phyloP scores from a whole-genome alignment of 1,140 invertebrate genomes.

The Drosophila hydei region DNA sequence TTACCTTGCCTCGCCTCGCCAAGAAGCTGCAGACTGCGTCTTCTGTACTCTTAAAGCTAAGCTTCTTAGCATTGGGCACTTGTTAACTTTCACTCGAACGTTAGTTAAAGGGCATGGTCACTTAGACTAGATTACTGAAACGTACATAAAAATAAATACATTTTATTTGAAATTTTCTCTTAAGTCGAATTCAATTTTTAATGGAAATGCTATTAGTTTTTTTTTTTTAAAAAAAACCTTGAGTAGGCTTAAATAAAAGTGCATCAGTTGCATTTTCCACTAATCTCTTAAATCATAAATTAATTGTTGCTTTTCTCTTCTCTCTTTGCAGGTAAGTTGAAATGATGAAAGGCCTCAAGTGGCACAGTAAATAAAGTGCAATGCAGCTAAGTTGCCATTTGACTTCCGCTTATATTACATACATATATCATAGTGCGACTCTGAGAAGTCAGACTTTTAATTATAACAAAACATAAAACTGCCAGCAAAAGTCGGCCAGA shows the following conservation, averaged over 20 bases:
- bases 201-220: too few relatives aligned
- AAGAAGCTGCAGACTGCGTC: not conserved
- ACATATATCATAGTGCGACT: slow-evolving; percentile 3
- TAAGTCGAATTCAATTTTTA: not conserved
- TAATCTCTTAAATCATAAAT: not conserved
- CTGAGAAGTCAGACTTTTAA: slow-evolving; percentile 46
- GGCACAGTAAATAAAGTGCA: not conserved
- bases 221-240: too few relatives aligned
- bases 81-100: slow-evolving; percentile 25
- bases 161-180: not conserved
- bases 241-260: too few relatives aligned
- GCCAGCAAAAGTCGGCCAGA: slow-evolving; percentile 41
- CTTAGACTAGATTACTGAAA: not conserved
- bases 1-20: not conserved
- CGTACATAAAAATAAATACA: not conserved
- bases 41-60: slow-evolving; percentile 2
- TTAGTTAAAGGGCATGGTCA: not conserved
- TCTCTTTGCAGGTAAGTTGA: slow-evolving; percentile 62
- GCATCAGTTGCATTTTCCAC: too few relatives aligned
- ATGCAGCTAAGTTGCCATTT: slow-evolving; percentile 11
- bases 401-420: slow-evolving; percentile 4
- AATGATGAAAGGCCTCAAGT: not conserved
- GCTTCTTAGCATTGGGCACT: slow-evolving; percentile 5
- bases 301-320: not conserved
- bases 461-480: slow-evolving; percentile 53